Evolutionary conservation across 1,140 invertebrate species (phyloP).

Genomic region (Patella vulgata): DNA sequence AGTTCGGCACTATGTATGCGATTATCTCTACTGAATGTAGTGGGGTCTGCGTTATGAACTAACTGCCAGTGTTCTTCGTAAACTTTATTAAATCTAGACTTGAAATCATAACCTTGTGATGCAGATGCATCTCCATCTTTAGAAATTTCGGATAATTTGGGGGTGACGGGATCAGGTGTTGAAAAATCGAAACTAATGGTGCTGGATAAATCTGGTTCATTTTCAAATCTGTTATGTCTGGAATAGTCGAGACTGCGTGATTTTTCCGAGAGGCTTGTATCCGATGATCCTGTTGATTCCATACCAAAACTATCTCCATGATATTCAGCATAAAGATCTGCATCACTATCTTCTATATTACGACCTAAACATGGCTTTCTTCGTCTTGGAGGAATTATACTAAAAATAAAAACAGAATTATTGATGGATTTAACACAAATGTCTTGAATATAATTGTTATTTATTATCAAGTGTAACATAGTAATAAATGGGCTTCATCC

Average conservation of each 20-base stretch:
- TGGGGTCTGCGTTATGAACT: slow-evolving; percentile 30
- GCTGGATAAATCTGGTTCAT: slow-evolving; percentile 50
- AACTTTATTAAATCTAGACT: slow-evolving; percentile 51
- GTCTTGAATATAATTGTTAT: no score
- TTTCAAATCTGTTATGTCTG: slow-evolving; percentile 28
- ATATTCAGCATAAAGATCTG: slow-evolving; percentile 63
- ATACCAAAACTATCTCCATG: slow-evolving; percentile 46
- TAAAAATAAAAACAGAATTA: slow-evolving; percentile 22
- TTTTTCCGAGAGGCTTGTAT: slow-evolving; percentile 6
- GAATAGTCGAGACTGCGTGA: not conserved
- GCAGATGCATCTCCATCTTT: not conserved
- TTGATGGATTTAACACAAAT: slow-evolving; percentile 6
- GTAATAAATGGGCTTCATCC: no score
- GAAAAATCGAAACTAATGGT: slow-evolving; percentile 58
- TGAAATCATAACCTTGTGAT: slow-evolving; percentile 55
- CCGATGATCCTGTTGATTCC: slow-evolving; percentile 28
- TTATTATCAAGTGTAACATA: no score
- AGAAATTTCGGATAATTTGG: slow-evolving; percentile 8
- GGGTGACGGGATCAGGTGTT: slow-evolving; percentile 1
- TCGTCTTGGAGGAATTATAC: slow-evolving; percentile 44
- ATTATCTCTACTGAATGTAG: slow-evolving; percentile 12
- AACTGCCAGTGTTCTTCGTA: slow-evolving; percentile 55
- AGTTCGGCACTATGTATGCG: slow-evolving; percentile 17
- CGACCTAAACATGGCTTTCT: slow-evolving; percentile 56
- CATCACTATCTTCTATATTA: slow-evolving; percentile 63